Evolutionary conservation across 2,888 invertebrate species (phyloP), one percentile per base, ranked within the genome.

Genomic region (Agrochola lychnidis): DNA sequence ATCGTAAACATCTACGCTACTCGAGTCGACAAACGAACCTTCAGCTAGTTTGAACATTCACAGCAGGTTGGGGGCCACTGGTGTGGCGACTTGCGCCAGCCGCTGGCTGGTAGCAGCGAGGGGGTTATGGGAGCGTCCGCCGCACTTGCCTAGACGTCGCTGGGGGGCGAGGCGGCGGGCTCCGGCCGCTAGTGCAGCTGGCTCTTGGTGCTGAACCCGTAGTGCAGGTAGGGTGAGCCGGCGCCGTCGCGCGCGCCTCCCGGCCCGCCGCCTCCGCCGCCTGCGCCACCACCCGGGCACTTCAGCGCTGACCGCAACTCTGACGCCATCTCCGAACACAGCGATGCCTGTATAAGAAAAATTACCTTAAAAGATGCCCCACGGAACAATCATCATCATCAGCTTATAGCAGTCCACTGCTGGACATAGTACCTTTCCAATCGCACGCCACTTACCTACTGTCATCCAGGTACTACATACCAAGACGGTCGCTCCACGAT

Each of bases 271-370:
- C 93, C 90, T 2, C 93, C 93, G 16, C 91, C 93, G 7, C 92
- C 92, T 57, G 93, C 91, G 30, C 95, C 95, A 14, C 97, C 96
- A 77, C 97, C 97, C 81, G 97, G 97, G 90, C 98, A 98, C 92
- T 97, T 97, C 89, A 98, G 93, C 81, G 98, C 98, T 87, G 97
- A 97, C 86, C 97, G 97, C 87, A 98, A 96, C 94, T 98, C 98
- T 80, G 97, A 97, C 81, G 97, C 97, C 98, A 98, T 98, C 96
- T 98, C 98, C 88, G 97, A 97, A 94, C 98, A 98, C 88, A 98
- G 96, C 76, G 98, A 97, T 82, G 97, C 97, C 98, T 98, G 97
- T 78, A 84, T 73, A 89, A 70, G 87, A 48, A 81, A 62, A 66
- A 80, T 45, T 48, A 25, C 12, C 48, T 57, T 51, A 70, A 12